Conservation (phyloP, 2,888 invertebrate species). For the Lepidocyrtinus sp. region DNA sequence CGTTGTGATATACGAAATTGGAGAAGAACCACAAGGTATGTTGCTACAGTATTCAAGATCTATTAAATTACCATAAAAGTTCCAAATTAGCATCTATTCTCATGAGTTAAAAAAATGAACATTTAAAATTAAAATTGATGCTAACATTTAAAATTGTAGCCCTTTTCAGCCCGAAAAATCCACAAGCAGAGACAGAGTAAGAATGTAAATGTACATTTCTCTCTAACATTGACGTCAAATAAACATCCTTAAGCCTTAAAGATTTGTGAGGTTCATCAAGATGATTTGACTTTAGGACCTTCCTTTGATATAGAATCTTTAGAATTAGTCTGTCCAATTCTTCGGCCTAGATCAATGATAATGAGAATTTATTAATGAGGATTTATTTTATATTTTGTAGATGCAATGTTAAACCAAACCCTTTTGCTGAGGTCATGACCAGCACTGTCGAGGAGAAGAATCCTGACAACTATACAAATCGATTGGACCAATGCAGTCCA, state of each 20-base stretch:
- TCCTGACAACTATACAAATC: background rate
- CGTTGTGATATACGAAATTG: slow-evolving; percentile 49
- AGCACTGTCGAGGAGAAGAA: slow-evolving; percentile 19
- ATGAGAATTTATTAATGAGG: background rate
- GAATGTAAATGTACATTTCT: background rate
- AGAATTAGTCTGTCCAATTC: background rate
- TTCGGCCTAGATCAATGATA: background rate
- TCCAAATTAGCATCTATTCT: background rate
- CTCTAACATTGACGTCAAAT: background rate
- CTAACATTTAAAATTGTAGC: slow-evolving; percentile 18
- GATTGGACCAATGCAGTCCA: slow-evolving; percentile 2
- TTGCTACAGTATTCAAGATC: slow-evolving; percentile 13
- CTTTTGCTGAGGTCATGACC: background rate
- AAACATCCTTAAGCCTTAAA: background rate
- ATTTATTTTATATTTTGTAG: background rate
- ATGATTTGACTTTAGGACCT: background rate
- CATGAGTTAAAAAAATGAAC: background rate
- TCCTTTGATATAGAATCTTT: background rate
- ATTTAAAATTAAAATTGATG: background rate
- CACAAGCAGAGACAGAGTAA: slow-evolving; percentile 9
- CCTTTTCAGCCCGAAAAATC: slow-evolving; percentile 14
- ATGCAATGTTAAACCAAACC: slow-evolving; percentile 2
- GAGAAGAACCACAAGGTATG: background rate
- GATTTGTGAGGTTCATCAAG: background rate
- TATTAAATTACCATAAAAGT: background rate